A percentile compares a stretch with the other conserved stretches of the same genome.
These are phyloP conservation scores for Carapus acus DNA, from an alignment of 2,797 vertebrate species.

Conservation along the genomic window DNA sequence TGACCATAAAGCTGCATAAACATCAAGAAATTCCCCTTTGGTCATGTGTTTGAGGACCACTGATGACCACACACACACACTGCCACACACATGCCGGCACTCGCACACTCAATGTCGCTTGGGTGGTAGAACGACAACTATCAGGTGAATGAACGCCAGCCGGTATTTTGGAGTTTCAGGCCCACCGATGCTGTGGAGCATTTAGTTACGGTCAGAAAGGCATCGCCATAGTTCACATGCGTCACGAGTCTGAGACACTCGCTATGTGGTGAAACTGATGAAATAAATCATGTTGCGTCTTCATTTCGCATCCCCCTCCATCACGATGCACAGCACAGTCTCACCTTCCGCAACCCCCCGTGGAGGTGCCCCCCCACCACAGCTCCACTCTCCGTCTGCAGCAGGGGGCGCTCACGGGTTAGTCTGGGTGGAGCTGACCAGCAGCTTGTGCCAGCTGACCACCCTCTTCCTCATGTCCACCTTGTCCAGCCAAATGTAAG, in stretches of 20 bases:
- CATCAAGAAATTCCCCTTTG: constrained; percentile 35
- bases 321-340: too few relatives aligned
- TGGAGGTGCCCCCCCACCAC: not conserved
- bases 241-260: too few relatives aligned
- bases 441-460: constrained; percentile 98
- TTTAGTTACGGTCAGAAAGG: constrained; percentile 24
- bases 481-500: constrained; percentile 98
- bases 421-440: constrained; percentile 84
- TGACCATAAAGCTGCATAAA: constrained; percentile 22
- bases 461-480: constrained; percentile 97
- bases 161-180: constrained; percentile 3
- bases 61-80: constrained; percentile 30
- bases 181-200: constrained; percentile 38
- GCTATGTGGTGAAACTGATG: too few relatives aligned
- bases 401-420: constrained; percentile 76
- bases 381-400: not conserved
- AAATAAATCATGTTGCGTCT: too few relatives aligned
- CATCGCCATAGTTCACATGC: too few relatives aligned
- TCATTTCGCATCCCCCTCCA: too few relatives aligned
- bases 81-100: constrained; percentile 27
- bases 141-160: constrained; percentile 29
- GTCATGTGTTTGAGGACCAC: constrained; percentile 37
- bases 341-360: constrained; percentile 25
- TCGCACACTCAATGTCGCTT: too few relatives aligned
- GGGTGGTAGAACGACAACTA: constrained; percentile 25